Base-by-base conservation (phyloP, 2,113 vertebrate genomes). In the Esox niger region DNA sequence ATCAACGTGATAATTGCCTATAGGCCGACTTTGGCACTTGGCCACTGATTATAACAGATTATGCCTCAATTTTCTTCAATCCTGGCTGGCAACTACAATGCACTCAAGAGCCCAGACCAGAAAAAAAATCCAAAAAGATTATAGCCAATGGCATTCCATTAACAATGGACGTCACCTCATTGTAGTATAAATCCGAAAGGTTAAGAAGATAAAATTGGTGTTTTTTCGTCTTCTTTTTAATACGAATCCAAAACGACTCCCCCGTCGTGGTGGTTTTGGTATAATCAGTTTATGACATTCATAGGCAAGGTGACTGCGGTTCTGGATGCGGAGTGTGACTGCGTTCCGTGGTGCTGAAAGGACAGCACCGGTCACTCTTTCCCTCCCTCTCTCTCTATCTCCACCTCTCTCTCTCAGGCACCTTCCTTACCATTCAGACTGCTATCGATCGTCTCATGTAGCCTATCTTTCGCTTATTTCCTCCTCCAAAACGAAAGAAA, bases 321-420 rank as follows among this genome's bases (percentile, higher is more conserved):
- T n/a, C n/a, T n/a, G n/a, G n/a, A n/a, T n/a, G n/a, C n/a, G n/a
- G n/a, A n/a, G 38, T 13, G 35, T 38, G 35, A 43, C 35, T 43
- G 35, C 35, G 11, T 38, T 43, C 35, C 35, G 35, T 43, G 88
- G 90, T 90, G 86, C 87, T 88, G 89, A 90, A 91, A 1, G 90
- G 87, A 91, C 88, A 92, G 90, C 87, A 82, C 68, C 78, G 27
- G 17, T 54, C 38, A 38, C 81, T 38, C 26, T 21, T 6, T 33
- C 43, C 32, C 81, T 43, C 33, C 9, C 60, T 25, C 46, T 66
- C 65, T 58, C 57, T 32, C 27, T 26, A 43, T 52, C 33, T 76
- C 67, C 66, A 70, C 66, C 47, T 52, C 47, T 52, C 7, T 27
- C 26, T 8, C 56, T 0, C 27, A 59, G 27, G 13, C 26, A 30